Base-by-base conservation (phyloP, 2,888 invertebrate species). In the Drosophila mimetica region DNA sequence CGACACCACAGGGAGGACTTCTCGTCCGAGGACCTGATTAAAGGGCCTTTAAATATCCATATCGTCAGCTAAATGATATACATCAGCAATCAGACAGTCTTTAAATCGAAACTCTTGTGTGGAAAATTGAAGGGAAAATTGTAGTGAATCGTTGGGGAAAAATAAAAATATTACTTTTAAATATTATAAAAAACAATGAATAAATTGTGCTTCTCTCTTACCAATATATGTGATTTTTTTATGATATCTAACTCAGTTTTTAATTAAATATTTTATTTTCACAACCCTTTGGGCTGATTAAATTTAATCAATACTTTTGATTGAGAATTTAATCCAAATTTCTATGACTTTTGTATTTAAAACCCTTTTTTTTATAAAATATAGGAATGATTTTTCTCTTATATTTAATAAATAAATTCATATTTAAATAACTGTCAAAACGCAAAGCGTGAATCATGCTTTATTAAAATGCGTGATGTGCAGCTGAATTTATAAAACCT, bases 51-150 rank as follows among this genome's bases (percentile, higher is more conserved):
- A 44, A 36, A 25, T 64, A 44, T 64, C 30, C 64, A 44, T 51
- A 51, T 44, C 50, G 64, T 64, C 64, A 64, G 64, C 64, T 63
- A 42, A 63, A 63, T 50, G n/a, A 18, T 36, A 18, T 20, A 11
- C n/a, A 46, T 46, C 34, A 25, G 44, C 44, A 46, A 46, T 37
- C 30, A 20, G 34, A 8, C 37, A 37, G 11, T 22, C 2, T 14
- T 44, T 44, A 22, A 37, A 34, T 34, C 32, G 1, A 34, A 14
- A 7, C 5, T 5, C 4, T 28, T n/a, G 8, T 18, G 4, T 8
- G 18, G n/a, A 37, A 37, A 4, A 22, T 25, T 28, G 0, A 11
- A 28, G 42, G 13, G 14, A 5, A 25, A 25, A 44, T 1, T 1
- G 2, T 39, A 18, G 4, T 30, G 7, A 11, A 46, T 11, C 11